Evolutionary conservation across 2,888 invertebrate genomes (phyloP).

Genomic region (Ptycholaimellus sp.): DNA sequence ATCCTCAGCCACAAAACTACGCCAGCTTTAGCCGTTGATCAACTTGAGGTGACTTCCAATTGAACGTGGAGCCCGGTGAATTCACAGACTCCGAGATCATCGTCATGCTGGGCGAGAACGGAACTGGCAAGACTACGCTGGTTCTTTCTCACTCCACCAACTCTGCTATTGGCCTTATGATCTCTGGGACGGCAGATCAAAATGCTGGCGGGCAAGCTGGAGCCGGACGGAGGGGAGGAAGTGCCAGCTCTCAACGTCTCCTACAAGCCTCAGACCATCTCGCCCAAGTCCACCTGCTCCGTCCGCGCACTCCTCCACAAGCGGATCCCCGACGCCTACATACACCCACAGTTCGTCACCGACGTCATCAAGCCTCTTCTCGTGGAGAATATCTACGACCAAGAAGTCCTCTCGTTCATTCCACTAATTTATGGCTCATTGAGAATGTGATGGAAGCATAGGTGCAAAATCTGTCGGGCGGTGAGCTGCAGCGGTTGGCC

Average conservation of each 20-base stretch:
- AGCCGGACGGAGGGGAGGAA: constrained; percentile 49
- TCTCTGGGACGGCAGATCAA: constrained; percentile 27
- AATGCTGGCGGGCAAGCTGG: constrained; percentile 82
- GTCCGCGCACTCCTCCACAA: constrained; percentile 79
- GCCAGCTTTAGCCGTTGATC: constrained; percentile 1
- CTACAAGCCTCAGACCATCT: constrained; percentile 98
- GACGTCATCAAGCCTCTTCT: constrained; percentile 95
- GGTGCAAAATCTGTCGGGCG: constrained; percentile 81
- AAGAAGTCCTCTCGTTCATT: constrained; percentile 43
- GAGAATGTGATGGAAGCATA: constrained; percentile 10
- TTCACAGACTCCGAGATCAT: constrained; percentile 98
- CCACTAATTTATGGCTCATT: background rate
- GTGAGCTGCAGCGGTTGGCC: constrained; percentile 92
- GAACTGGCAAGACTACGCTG: constrained; percentile 97
- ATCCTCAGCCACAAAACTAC: too few species aligned
- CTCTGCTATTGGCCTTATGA: background rate
- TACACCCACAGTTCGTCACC: constrained; percentile 87
- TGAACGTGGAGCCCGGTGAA: constrained; percentile 61
- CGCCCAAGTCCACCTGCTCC: constrained; percentile 75
- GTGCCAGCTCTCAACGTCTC: constrained; percentile 81
- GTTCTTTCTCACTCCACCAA: constrained; percentile 34
- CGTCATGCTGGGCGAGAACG: constrained; percentile 80
- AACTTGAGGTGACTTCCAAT: constrained; percentile 37
- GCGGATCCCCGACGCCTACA: constrained; percentile 84
- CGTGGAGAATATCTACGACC: constrained; percentile 87